phyloP scores from a whole-genome alignment of 2,888 invertebrate species.

The Allygus modestus region DNA sequence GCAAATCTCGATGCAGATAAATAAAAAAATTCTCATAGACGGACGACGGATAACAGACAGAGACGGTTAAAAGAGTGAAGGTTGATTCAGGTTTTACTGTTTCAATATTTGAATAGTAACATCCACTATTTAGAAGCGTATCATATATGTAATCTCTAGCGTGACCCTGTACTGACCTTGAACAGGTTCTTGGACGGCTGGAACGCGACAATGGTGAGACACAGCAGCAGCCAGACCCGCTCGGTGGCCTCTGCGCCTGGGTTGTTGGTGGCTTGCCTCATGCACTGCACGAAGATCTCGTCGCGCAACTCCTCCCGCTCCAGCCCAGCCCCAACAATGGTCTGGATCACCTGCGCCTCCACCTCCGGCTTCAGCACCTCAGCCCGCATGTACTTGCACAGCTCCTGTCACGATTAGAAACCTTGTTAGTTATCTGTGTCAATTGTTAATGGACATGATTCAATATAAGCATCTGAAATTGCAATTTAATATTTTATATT shows the following conservation, averaged over 20 bases:
- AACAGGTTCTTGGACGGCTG: constrained; percentile 91
- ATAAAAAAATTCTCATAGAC: too few species aligned
- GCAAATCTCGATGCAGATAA: too few species aligned
- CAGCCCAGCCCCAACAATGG: constrained; percentile 90
- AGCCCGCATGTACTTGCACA: constrained; percentile 93
- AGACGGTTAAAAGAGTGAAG: too few species aligned
- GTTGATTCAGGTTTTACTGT: too few species aligned
- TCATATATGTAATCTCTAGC: too few species aligned
- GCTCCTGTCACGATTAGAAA: constrained; percentile 80
- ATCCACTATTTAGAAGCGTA: too few species aligned
- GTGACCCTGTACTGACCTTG: constrained; percentile 75
- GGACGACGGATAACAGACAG: too few species aligned
- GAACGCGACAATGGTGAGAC: constrained; percentile 94
- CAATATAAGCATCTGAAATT: too few species aligned
- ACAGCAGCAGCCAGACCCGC: constrained; percentile 92
- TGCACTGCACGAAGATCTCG: constrained; percentile 93
- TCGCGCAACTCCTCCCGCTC: constrained; percentile 95
- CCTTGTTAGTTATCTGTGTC: constrained; percentile 66
- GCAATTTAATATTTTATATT: too few species aligned
- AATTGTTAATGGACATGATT: too few species aligned
- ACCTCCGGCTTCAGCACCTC: constrained; percentile 88
- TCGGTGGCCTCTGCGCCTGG: constrained; percentile 90
- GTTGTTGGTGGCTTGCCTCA: constrained; percentile 93
- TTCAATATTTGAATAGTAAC: too few species aligned
- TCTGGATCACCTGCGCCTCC: constrained; percentile 90